These are phyloP conservation scores for Apoda limacodes DNA, from an alignment of 2,888 invertebrate genomes.

Conservation along the genomic window DNA sequence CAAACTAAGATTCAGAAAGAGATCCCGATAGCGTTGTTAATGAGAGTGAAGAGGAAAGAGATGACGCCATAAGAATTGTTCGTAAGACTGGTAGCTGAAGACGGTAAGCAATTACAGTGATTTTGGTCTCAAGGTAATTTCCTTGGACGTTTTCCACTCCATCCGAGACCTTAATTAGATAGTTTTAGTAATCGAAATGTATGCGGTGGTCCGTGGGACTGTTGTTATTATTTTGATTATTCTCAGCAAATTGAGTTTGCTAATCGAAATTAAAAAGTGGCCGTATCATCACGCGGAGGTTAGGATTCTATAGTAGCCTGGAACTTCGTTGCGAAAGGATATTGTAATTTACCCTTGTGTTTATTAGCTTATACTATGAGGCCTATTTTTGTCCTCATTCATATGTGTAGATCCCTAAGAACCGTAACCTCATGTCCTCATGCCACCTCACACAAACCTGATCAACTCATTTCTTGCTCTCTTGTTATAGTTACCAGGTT, in stretches of 20 bases:
- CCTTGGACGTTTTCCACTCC: slow-evolving; percentile 45
- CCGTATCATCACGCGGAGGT: too few relatives aligned
- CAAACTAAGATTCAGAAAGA: slow-evolving; percentile 31
- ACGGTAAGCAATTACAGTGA: slow-evolving; percentile 49
- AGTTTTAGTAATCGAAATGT: slow-evolving; percentile 56
- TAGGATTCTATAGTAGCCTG: too few relatives aligned
- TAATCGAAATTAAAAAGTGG: slow-evolving; percentile 34
- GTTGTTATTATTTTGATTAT: slow-evolving; percentile 60
- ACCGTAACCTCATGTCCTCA: too few relatives aligned
- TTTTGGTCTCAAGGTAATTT: slow-evolving; percentile 45
- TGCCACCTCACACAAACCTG: too few relatives aligned
- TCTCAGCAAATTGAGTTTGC: slow-evolving; percentile 30
- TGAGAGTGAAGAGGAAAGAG: slow-evolving; percentile 37
- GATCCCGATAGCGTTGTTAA: slow-evolving; percentile 23
- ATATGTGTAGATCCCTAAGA: too few relatives aligned
- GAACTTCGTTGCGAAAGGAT: too few relatives aligned
- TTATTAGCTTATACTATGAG: too few relatives aligned
- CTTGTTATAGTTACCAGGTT: too few relatives aligned
- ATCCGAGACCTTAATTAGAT: slow-evolving; percentile 48
- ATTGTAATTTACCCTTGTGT: too few relatives aligned
- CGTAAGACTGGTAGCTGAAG: slow-evolving; percentile 57
- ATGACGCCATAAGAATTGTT: slow-evolving; percentile 36
- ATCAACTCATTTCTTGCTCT: too few relatives aligned
- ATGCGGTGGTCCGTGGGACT: slow-evolving; percentile 38
- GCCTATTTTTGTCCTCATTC: too few relatives aligned